Conservation (phyloP, 2,888 invertebrate genomes). For the Bruchidius siliquastri region DNA sequence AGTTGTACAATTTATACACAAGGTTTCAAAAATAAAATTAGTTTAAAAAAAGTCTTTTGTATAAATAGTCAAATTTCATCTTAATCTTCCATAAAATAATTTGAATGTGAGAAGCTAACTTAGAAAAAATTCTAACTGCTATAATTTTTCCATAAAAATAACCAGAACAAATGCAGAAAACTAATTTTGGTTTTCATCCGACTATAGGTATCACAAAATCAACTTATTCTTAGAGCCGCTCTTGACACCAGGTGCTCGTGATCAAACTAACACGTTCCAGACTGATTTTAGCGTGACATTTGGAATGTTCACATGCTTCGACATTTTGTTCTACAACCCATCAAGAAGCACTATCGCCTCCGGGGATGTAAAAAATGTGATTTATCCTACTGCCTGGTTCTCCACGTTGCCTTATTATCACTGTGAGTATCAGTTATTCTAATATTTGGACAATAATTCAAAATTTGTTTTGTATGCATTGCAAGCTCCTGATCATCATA, state of each 20-base stretch:
- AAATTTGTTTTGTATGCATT: too few relatives aligned
- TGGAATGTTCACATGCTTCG: constrained; percentile 27
- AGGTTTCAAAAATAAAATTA: too few relatives aligned
- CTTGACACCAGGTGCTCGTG: constrained; percentile 23
- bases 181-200: background rate
- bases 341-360: constrained; percentile 22
- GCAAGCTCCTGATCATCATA: too few relatives aligned
- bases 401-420: constrained; percentile 27
- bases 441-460: too few relatives aligned
- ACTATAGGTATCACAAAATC: constrained; percentile 31
- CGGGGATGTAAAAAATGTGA: constrained; percentile 23
- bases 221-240: constrained; percentile 26
- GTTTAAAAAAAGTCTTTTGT: too few relatives aligned
- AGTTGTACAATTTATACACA: too few relatives aligned
- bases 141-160: too few relatives aligned
- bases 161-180: too few relatives aligned
- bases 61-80: too few relatives aligned
- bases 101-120: too few relatives aligned
- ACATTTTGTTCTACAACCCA: constrained; percentile 27
- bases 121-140: too few relatives aligned
- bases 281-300: constrained; percentile 31
- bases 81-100: too few relatives aligned
- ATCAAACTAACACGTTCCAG: constrained; percentile 20
- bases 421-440: constrained; percentile 1
- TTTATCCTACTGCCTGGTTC: constrained; percentile 27